phyloP scores from a whole-genome alignment of 1,140 invertebrate species.

The Thaumatotibia leucotreta region DNA sequence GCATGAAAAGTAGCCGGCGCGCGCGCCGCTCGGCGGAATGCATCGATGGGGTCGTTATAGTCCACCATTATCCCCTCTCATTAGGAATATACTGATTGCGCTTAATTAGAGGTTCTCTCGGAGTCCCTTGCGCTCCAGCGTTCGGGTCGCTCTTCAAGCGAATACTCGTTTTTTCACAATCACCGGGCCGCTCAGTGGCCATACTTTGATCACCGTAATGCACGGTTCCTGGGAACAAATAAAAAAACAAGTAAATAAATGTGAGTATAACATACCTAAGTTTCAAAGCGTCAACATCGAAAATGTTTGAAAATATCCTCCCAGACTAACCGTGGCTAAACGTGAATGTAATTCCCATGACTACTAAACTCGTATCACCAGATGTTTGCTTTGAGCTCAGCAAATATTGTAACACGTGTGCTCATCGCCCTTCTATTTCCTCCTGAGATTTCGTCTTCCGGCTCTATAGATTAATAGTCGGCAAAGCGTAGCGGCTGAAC shows the following conservation, averaged over 20 bases:
- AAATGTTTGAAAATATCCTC: background rate
- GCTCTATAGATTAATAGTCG: slow-evolving; percentile 65
- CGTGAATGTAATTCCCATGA: slow-evolving; percentile 39
- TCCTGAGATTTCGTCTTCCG: slow-evolving; percentile 73
- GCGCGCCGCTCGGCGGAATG: slow-evolving; percentile 59
- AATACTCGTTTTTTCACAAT: slow-evolving; percentile 71
- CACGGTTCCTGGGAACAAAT: slow-evolving; percentile 58
- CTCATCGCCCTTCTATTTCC: slow-evolving; percentile 68
- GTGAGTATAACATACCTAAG: no score
- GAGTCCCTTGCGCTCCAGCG: slow-evolving; percentile 57
- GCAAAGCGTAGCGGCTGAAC: slow-evolving; percentile 29
- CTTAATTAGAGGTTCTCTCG: slow-evolving; percentile 71
- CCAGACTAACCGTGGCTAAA: slow-evolving; percentile 3
- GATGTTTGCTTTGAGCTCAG: slow-evolving; percentile 64
- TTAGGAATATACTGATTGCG: slow-evolving; percentile 76
- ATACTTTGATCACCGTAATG: slow-evolving; percentile 66
- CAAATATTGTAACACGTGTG: slow-evolving; percentile 76
- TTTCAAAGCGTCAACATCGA: background rate
- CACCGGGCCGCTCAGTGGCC: slow-evolving; percentile 62
- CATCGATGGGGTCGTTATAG: slow-evolving; percentile 70
- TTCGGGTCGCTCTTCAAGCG: slow-evolving; percentile 52
- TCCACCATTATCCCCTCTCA: slow-evolving; percentile 72
- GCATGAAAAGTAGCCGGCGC: slow-evolving; percentile 60
- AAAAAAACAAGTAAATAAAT: slow-evolving; percentile 27
- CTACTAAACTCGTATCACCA: slow-evolving; percentile 50